Percentiles rank a stretch among this genome's conserved stretches.
phyloP scores from a whole-genome alignment of 2,797 vertebrate genomes.

The Melanotaenia boesemani region DNA sequence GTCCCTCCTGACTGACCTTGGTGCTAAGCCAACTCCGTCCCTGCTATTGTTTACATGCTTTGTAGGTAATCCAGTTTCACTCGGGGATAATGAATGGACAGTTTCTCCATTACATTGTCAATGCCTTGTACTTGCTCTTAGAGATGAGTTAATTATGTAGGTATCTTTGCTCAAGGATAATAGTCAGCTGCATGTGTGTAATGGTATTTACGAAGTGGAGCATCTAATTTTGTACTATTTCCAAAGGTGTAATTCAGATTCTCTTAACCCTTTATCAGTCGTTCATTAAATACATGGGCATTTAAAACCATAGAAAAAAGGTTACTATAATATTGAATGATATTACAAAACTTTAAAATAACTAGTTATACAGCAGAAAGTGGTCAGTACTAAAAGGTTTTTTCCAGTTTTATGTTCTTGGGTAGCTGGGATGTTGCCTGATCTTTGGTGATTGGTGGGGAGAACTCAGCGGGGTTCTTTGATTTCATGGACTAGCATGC shows the following conservation, averaged over 20 bases:
- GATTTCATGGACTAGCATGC: no score
- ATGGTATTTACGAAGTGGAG: constrained; percentile 5
- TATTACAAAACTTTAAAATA: no score
- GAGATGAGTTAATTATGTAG: background rate
- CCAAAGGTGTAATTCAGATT: constrained; percentile 2
- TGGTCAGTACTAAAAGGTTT: no score
- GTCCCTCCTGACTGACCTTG: constrained; percentile 32
- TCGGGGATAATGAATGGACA: constrained; percentile 20
- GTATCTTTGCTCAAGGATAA: constrained; percentile 7
- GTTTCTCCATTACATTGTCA: constrained; percentile 1
- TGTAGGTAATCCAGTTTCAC: constrained; percentile 43
- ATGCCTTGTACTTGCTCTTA: background rate
- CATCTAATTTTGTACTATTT: background rate
- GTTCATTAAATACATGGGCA: no score
- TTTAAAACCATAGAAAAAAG: no score
- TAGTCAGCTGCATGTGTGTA: background rate
- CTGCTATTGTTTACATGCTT: constrained; percentile 33
- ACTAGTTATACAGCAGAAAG: no score
- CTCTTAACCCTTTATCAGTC: background rate
- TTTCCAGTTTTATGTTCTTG: no score
- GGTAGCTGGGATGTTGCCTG: no score
- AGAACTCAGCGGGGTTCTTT: no score
- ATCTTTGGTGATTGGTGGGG: no score
- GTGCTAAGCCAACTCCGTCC: constrained; percentile 27
- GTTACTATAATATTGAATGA: no score